Evolutionary conservation across 2,113 vertebrate genomes (phyloP).

Genomic region (Athene cunicularia): DNA sequence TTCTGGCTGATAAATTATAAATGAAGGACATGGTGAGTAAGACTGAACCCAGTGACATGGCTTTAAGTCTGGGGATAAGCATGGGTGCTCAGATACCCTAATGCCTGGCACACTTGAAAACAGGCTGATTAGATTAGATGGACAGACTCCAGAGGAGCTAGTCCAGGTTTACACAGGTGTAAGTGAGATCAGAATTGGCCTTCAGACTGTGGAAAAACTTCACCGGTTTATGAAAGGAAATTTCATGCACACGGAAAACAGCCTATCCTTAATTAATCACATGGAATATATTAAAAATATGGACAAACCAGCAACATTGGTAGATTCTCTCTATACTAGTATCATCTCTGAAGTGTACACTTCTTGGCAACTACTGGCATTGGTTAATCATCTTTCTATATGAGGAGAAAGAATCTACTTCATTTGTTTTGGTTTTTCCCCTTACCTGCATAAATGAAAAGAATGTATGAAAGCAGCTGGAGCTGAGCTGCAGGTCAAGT

Average conservation of each 20-base stretch:
- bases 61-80: background rate
- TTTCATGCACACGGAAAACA: background rate
- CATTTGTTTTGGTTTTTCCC: background rate
- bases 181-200: constrained; percentile 63
- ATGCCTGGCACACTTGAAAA: background rate
- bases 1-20: constrained; percentile 61
- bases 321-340: background rate
- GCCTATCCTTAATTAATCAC: constrained; percentile 16
- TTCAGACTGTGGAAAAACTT: constrained; percentile 39
- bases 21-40: constrained; percentile 42
- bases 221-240: constrained; percentile 26
- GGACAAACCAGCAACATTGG: background rate
- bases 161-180: constrained; percentile 52
- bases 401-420: background rate
- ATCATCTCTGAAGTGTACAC: background rate
- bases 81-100: background rate
- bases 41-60: background rate
- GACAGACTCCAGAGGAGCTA: background rate
- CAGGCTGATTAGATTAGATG: background rate
- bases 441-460: background rate
- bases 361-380: background rate
- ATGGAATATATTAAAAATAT: constrained; percentile 14
- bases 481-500: background rate
- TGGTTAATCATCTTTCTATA: background rate
- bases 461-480: background rate